A percentile compares a stretch with the other conserved stretches of the same genome.
phyloP scores from a whole-genome alignment of 2,888 invertebrate species.

The Hesperia comma region DNA sequence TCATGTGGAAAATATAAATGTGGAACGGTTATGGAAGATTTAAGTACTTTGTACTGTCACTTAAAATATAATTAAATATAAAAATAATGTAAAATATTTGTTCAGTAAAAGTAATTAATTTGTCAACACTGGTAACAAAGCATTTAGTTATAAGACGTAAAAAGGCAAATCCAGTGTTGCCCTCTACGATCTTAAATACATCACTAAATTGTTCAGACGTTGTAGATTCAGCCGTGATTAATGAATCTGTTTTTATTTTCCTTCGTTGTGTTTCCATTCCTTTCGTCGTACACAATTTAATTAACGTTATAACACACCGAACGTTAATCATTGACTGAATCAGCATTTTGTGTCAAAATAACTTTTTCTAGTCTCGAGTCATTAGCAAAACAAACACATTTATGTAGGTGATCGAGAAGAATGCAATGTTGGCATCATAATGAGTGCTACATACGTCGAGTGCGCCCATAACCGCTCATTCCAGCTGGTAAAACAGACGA shows the following conservation, averaged over 20 bases:
- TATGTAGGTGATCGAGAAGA: slow-evolving; percentile 13
- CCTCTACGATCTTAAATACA: slow-evolving; percentile 31
- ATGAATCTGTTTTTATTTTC: slow-evolving; percentile 4
- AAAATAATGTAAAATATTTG: no score
- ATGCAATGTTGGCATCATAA: slow-evolving; percentile 39
- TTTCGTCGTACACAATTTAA: background rate
- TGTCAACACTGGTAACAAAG: no score
- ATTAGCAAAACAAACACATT: background rate
- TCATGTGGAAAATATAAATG: no score
- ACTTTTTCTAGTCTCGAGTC: slow-evolving; percentile 23
- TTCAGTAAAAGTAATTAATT: no score
- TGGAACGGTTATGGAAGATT: no score
- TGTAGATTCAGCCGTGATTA: background rate
- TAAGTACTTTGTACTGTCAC: no score
- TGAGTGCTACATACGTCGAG: slow-evolving; percentile 42
- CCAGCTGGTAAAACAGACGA: slow-evolving; percentile 79
- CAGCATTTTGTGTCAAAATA: background rate
- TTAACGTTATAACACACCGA: background rate
- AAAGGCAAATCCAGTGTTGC: slow-evolving; percentile 24
- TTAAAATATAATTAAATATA: no score
- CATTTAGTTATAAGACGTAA: no score
- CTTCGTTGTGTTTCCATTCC: background rate
- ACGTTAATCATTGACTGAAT: background rate
- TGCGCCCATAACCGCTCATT: slow-evolving; percentile 68
- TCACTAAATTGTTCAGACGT: slow-evolving; percentile 37